Base-by-base conservation (phyloP, 2,113 vertebrate genomes). In the Rissa tridactyla region DNA sequence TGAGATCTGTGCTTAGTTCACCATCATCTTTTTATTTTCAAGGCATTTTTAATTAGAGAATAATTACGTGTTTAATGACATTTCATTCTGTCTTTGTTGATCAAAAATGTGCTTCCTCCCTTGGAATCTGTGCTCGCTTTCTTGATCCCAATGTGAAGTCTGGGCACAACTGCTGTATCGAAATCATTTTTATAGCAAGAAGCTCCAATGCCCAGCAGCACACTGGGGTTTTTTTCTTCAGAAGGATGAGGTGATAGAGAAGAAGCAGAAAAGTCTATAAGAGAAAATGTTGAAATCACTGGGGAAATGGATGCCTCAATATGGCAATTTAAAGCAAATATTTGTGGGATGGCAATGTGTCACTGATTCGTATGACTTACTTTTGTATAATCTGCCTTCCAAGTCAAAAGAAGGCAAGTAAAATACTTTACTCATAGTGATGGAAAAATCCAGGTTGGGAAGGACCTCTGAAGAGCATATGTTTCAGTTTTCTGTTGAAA, bases 61-160 rank as follows among this genome's bases (percentile, higher is more conserved):
- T 91, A 75, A 90, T 90, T 93, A 80, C n/a, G n/a, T 83, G 30
- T 81, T 91, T 90, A 90, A 92, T 69, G 72, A 34, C 34, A 40
- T 64, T 82, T 95, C 69, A 79, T 61, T 55, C 25, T 1, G 9
- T 58, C 36, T 91, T 86, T 69, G 51, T 71, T 90, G 76, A 94
- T 76, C n/a, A 82, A 86, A 91, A 72, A 86, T 65, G 38, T 13
- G 2, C 44, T 88, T 78, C 13, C 55, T 68, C 52, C 49, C 34
- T 91, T 76, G 55, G 36, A 89, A 88, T 51, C 42, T 81, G n/a
- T 65, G 51, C 46, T 92, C 78, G n/a, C 25, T 76, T 81, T 81
- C 82, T 90, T 44, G 51, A 87, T 89, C 40, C 16, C 64, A 60
- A 14, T 38, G 22, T 81, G 83, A 95, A 66, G 60, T 36, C 46